Evolutionary conservation across 1,140 invertebrate species (phyloP).

Genomic region (Penaeus chinensis): DNA sequence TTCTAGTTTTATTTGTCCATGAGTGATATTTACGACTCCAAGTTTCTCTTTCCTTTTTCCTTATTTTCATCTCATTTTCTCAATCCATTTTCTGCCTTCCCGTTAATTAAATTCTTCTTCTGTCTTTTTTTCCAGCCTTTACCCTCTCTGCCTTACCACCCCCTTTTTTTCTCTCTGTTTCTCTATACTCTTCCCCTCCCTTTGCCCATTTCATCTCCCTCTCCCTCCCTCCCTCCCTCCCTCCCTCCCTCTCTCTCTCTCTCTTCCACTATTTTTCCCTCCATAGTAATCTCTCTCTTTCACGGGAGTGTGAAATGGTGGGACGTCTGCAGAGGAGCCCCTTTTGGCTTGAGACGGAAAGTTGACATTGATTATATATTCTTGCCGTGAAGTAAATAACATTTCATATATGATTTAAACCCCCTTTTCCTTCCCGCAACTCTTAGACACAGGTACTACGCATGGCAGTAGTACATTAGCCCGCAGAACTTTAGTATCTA

Average conservation of each 20-base stretch:
- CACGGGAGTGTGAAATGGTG: no score
- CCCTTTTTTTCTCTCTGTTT: no score
- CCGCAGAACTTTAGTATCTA: no score
- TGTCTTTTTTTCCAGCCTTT: not conserved
- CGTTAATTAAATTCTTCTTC: no score
- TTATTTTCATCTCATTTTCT: not conserved
- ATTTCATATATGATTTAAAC: no score
- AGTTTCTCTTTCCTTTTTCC: not conserved
- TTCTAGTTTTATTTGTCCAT: not conserved
- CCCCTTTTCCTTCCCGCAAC: no score
- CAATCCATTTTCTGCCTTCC: not conserved
- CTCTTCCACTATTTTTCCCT: not conserved
- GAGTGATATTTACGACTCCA: not conserved
- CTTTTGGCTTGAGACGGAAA: no score
- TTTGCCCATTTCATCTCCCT: not conserved
- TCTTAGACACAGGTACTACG: no score
- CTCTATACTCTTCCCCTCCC: not conserved
- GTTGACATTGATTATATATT: no score
- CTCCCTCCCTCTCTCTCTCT: not conserved
- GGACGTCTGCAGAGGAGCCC: no score
- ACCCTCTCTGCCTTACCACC: not conserved
- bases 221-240: not conserved
- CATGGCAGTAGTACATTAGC: no score
- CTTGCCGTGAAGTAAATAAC: no score
- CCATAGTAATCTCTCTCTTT: not conserved